phyloP scores from a whole-genome alignment of 2,113 vertebrate species.

The Hystrix brachyura region DNA sequence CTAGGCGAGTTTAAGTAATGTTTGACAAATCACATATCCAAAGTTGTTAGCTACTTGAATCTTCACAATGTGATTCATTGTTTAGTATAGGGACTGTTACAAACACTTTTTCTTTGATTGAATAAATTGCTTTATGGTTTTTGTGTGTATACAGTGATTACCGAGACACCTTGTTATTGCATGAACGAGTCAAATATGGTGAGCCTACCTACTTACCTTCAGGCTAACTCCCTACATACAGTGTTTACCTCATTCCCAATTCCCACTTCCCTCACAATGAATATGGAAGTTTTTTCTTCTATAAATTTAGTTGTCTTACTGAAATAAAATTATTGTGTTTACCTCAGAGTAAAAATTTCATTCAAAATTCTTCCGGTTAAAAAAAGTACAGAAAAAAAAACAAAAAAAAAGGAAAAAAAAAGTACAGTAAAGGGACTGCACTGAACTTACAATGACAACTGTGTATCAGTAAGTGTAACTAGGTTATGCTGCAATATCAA shows the following conservation, averaged over 20 bases:
- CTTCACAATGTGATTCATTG: background rate
- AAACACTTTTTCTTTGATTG: conserved; percentile 1
- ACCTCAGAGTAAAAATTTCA: background rate
- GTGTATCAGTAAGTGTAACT: background rate
- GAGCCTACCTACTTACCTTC: background rate
- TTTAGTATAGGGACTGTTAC: background rate
- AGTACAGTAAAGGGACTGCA: background rate
- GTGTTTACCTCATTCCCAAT: background rate
- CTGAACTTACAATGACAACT: background rate
- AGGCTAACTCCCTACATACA: background rate
- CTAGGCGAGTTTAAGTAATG: background rate
- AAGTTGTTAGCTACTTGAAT: background rate
- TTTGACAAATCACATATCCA: background rate
- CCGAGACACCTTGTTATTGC: background rate
- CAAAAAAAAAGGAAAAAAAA: background rate
- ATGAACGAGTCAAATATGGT: background rate
- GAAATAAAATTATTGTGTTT: background rate
- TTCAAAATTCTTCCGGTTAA: background rate
- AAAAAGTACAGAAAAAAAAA: too few species aligned
- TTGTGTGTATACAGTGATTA: background rate
- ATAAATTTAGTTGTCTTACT: too few species aligned
- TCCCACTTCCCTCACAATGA: background rate
- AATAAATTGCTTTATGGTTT: background rate
- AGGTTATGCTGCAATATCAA: background rate
- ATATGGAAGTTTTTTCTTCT: background rate